Evolutionary conservation across 2,888 invertebrate species (phyloP).

Genomic region (Aplocera efformata): DNA sequence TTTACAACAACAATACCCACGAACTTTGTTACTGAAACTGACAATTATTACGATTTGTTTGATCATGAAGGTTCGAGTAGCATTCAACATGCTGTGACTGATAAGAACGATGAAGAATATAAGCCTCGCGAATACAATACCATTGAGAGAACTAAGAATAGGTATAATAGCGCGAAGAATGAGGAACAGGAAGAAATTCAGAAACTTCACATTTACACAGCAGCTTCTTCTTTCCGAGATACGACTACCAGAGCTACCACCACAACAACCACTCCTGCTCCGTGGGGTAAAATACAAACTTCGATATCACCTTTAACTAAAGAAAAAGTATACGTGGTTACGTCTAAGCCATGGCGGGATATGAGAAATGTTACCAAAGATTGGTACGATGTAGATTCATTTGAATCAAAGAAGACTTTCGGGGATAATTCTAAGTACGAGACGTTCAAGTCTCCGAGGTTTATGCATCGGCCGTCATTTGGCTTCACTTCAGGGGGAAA

Average conservation of each 20-base stretch:
- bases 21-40: slow-evolving; percentile 52
- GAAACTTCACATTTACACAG: slow-evolving; percentile 64
- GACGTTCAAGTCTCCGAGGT: slow-evolving; percentile 74
- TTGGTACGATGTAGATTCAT: slow-evolving; percentile 50
- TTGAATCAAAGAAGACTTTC: slow-evolving; percentile 58
- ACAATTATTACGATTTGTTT: slow-evolving; percentile 58
- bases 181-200: slow-evolving; percentile 47
- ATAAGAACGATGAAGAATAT: slow-evolving; percentile 44
- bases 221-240: slow-evolving; percentile 63
- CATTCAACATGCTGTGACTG: slow-evolving; percentile 60
- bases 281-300: slow-evolving; percentile 85
- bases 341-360: slow-evolving; percentile 83
- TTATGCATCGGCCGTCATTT: slow-evolving; percentile 79
- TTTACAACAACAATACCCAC: slow-evolving; percentile 82
- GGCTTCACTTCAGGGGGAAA: slow-evolving; percentile 62
- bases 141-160: slow-evolving; percentile 55
- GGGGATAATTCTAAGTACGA: slow-evolving; percentile 42
- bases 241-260: slow-evolving; percentile 42
- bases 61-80: slow-evolving; percentile 76
- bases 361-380: slow-evolving; percentile 45
- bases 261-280: slow-evolving; percentile 64
- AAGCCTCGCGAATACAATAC: slow-evolving; percentile 53
- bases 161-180: slow-evolving; percentile 44
- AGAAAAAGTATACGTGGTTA: slow-evolving; percentile 91
- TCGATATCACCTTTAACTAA: slow-evolving; percentile 88